phyloP scores from a whole-genome alignment of 2,797 vertebrate genomes.

The Anabas testudineus region DNA sequence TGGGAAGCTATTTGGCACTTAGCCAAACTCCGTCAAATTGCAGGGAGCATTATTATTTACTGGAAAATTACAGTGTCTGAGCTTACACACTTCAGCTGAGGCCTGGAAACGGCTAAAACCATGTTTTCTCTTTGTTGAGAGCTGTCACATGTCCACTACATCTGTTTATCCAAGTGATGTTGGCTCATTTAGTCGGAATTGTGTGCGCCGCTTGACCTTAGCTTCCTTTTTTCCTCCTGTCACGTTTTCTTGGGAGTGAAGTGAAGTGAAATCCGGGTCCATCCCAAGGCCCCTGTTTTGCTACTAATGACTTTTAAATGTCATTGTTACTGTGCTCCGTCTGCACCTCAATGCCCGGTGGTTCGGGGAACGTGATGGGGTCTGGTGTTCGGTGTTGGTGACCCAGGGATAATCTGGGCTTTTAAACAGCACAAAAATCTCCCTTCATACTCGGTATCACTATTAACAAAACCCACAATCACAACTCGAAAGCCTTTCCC shows the following conservation, averaged over 20 bases:
- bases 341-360: constrained; percentile 27
- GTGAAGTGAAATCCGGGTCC: constrained; percentile 57
- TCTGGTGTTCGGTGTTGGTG: constrained; percentile 23
- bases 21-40: constrained; percentile 46
- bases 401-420: constrained; percentile 31
- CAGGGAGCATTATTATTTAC: constrained; percentile 45
- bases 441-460: constrained; percentile 12
- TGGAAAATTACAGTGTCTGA: constrained; percentile 33
- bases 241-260: constrained; percentile 61
- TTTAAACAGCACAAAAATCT: constrained; percentile 25
- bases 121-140: constrained; percentile 18
- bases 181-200: constrained; percentile 35
- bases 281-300: constrained; percentile 57
- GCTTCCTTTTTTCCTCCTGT: constrained; percentile 36
- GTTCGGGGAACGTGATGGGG: constrained; percentile 36
- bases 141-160: constrained; percentile 13
- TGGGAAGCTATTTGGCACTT: constrained; percentile 30
- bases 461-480: constrained; percentile 41
- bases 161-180: constrained; percentile 38
- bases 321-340: constrained; percentile 65
- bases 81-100: constrained; percentile 20
- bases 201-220: constrained; percentile 54
- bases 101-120: constrained; percentile 30
- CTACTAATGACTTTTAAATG: constrained; percentile 83
- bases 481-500: constrained; percentile 31